Percentiles rank a stretch among this genome's conserved stretches.
Conservation (phyloP, 2,113 vertebrate genomes). For the Mastomys natalensis region DNA sequence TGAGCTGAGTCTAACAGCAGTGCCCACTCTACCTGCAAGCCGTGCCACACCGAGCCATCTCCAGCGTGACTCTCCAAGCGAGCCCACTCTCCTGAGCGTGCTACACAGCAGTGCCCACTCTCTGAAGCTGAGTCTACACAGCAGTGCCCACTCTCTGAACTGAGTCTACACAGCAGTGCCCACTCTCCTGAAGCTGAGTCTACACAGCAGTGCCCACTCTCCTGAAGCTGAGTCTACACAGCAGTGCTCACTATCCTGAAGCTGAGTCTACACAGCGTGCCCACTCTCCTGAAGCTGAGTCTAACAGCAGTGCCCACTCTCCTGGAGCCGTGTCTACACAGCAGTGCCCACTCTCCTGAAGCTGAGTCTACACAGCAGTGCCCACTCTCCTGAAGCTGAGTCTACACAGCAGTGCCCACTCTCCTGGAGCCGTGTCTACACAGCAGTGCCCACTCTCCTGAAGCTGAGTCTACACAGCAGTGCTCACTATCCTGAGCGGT, state of each 20-base stretch:
- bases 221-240: conserved; percentile 28
- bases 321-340: conserved; percentile 36
- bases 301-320: not conserved
- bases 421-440: conserved; percentile 35
- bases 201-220: conserved; percentile 31
- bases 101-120: not conserved
- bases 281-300: conserved; percentile 52
- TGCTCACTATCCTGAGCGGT: no score
- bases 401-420: conserved; percentile 45
- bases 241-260: not conserved
- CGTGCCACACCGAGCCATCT: no score
- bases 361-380: not conserved
- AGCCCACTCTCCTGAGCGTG: conserved; percentile 47
- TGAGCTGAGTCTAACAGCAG: no score
- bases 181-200: conserved; percentile 12
- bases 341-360: conserved; percentile 60
- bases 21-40: no score
- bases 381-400: not conserved
- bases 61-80: no score
- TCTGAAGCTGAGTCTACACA: conserved; percentile 30
- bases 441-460: not conserved
- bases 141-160: conserved; percentile 57
- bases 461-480: conserved; percentile 23
- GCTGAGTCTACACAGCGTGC: not conserved
- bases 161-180: not conserved